Evolutionary conservation across 2,113 vertebrate species (phyloP).

Genomic region (Glaucidium brasilianum): DNA sequence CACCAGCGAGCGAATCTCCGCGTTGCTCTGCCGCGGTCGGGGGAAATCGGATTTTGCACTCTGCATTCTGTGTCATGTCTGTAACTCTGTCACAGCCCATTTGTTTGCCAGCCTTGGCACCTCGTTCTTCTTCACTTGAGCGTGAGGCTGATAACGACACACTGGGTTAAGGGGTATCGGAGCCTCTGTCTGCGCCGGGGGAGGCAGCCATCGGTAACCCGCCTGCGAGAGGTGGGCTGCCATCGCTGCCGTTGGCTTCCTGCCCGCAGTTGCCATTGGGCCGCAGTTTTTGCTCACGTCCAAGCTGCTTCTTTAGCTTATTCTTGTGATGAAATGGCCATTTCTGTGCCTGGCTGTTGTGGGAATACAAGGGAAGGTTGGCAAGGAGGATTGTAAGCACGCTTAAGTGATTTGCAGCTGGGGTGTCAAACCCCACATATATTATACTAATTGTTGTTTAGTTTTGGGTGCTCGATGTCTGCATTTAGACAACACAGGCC

Average conservation of each 20-base stretch:
- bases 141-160: neutral
- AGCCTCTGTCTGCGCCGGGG: neutral
- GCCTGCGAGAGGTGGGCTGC: neutral
- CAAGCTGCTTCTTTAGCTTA: neutral
- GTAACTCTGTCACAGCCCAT: neutral
- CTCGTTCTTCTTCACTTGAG: neutral
- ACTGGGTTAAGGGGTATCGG: neutral
- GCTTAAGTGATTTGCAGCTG: too few relatives aligned
- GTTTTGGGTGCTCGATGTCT: too few relatives aligned
- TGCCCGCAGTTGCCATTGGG: neutral
- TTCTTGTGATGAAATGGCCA: rapidly evolving
- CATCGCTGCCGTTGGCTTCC: rapidly evolving
- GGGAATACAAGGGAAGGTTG: too few relatives aligned
- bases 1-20: neutral
- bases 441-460: too few relatives aligned
- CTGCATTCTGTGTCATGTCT: neutral
- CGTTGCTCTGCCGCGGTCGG: neutral
- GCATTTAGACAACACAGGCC: too few relatives aligned
- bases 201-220: neutral
- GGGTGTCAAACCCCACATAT: too few relatives aligned
- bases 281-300: rapidly evolving
- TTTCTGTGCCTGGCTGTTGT: neutral
- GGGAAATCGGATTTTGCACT: neutral
- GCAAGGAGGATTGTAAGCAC: too few relatives aligned
- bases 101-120: neutral